A percentile compares a stretch with the other conserved stretches of the same genome.
Conservation (phyloP, 2,797 vertebrate species). For the Sebastiscus tertius region DNA sequence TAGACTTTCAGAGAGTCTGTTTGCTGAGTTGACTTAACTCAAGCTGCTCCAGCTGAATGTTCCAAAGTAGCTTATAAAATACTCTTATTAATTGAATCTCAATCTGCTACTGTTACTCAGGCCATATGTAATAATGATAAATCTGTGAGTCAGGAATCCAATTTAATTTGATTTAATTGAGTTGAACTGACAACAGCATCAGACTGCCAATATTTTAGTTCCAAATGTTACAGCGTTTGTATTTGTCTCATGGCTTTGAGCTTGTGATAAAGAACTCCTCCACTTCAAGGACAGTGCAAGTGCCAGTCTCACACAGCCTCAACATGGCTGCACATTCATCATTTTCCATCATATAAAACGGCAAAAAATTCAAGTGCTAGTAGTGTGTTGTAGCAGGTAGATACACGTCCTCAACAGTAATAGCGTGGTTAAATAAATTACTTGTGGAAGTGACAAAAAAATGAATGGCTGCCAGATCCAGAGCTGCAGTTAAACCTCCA, state of each 20-base stretch:
- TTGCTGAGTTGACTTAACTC: constrained; percentile 22
- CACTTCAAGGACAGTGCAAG: background rate
- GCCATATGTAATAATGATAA: background rate
- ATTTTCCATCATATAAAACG: background rate
- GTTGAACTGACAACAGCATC: background rate
- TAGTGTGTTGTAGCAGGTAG: background rate
- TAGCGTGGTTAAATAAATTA: background rate
- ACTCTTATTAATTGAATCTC: constrained; percentile 16
- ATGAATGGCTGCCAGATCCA: background rate
- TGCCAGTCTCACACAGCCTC: background rate
- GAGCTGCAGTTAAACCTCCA: constrained; percentile 1
- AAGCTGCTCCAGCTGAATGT: constrained; percentile 10
- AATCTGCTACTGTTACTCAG: constrained; percentile 16
- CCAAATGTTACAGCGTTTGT: background rate
- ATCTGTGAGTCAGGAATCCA: background rate
- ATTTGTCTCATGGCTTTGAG: background rate
- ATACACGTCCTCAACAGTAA: background rate
- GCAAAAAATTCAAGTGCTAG: background rate
- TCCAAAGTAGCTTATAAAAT: background rate
- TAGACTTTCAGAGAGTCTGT: background rate
- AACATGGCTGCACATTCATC: background rate
- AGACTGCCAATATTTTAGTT: background rate
- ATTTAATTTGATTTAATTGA: constrained; percentile 2
- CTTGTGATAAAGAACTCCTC: background rate
- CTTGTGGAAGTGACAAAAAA: constrained; percentile 8